Evolutionary conservation across 2,113 vertebrate species (phyloP).

Genomic region (Neoarius graeffei): DNA sequence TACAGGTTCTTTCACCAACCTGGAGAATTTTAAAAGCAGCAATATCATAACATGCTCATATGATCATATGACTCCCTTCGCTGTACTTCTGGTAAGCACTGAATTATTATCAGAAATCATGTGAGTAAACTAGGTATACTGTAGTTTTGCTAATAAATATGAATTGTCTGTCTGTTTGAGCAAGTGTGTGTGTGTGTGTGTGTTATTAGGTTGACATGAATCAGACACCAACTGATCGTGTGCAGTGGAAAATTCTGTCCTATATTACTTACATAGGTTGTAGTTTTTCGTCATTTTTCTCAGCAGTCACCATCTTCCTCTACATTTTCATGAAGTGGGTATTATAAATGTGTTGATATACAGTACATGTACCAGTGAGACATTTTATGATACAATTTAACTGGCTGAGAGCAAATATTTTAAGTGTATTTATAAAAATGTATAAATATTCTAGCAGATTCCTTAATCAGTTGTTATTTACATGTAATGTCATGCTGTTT

Average conservation of each 20-base stretch:
- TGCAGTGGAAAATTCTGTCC: slow-evolving; percentile 65
- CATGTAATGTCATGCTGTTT: background rate
- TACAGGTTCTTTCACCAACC: background rate
- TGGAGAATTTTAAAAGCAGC: rapidly evolving
- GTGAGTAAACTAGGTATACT: slow-evolving; percentile 38
- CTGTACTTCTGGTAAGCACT: slow-evolving; percentile 64
- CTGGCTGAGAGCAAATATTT: background rate
- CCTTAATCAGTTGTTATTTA: background rate
- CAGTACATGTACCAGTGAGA: too few relatives aligned
- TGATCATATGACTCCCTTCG: background rate
- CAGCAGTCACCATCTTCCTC: slow-evolving; percentile 54
- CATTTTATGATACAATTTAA: background rate
- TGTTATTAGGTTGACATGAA: slow-evolving; percentile 40
- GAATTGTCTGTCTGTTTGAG: background rate
- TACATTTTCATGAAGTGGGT: slow-evolving; percentile 58
- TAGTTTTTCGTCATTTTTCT: slow-evolving; percentile 66
- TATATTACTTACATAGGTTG: slow-evolving; percentile 68
- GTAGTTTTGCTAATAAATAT: background rate
- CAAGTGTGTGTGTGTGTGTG: background rate
- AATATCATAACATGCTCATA: slow-evolving; percentile 52
- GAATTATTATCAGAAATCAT: background rate
- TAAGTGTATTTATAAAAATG: background rate
- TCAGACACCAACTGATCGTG: background rate
- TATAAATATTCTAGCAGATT: background rate
- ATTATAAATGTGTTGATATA: background rate